Conservation (phyloP, 2,113 vertebrate species). For the Myiagra hebetior region DNA sequence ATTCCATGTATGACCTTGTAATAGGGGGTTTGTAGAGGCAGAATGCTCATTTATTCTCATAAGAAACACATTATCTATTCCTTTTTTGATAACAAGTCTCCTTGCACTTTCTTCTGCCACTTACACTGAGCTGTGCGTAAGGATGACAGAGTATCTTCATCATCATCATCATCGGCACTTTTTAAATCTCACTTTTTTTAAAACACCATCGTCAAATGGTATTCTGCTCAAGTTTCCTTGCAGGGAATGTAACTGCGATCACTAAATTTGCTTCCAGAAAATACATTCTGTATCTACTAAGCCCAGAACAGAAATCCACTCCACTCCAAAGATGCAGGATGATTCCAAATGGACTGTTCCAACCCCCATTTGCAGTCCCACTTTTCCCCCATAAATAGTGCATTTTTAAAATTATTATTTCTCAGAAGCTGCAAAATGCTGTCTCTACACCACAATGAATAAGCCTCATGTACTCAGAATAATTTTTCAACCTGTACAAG, state of each 20-base stretch:
- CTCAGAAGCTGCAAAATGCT: neutral
- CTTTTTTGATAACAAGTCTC: neutral
- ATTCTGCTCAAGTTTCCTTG: neutral
- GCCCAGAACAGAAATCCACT: neutral
- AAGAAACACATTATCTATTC: neutral
- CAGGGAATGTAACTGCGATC: neutral
- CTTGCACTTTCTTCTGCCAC: neutral
- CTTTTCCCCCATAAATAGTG: neutral
- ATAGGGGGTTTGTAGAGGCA: neutral
- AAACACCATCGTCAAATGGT: neutral
- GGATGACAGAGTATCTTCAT: neutral
- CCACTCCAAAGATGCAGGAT: neutral
- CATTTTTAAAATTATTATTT: neutral
- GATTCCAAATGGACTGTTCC: neutral
- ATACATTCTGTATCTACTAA: neutral
- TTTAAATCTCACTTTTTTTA: neutral
- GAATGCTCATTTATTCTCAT: neutral
- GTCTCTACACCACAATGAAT: neutral
- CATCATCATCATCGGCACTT: fast-evolving
- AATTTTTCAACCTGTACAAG: neutral
- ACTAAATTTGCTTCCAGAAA: neutral
- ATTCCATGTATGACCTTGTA: neutral
- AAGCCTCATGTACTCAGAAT: neutral
- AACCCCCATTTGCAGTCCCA: neutral
- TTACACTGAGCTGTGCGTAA: neutral